A percentile compares a stretch with the other conserved stretches of the same genome.
These are phyloP conservation scores for Octodon degus DNA, from an alignment of 2,113 vertebrate genomes.

Conservation along the genomic window DNA sequence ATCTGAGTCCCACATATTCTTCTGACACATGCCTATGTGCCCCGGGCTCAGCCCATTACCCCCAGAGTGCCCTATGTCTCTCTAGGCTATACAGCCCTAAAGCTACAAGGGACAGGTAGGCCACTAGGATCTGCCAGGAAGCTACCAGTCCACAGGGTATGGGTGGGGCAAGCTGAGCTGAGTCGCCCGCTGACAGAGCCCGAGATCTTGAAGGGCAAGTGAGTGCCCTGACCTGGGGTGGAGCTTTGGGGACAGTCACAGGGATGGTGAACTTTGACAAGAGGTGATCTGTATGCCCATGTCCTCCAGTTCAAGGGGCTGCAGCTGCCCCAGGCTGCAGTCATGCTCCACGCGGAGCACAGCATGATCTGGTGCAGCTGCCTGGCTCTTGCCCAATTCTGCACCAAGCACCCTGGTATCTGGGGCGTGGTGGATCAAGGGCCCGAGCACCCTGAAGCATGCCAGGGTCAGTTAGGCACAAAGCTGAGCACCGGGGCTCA, in stretches of 20 bases:
- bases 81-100: background rate
- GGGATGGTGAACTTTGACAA: background rate
- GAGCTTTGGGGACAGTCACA: background rate
- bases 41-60: background rate
- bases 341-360: background rate
- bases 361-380: background rate
- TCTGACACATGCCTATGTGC: background rate
- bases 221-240: background rate
- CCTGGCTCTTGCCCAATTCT: background rate
- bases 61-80: background rate
- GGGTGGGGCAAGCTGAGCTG: no score
- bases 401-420: background rate
- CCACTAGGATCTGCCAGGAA: background rate
- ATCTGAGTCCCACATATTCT: background rate
- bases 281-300: no score
- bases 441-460: background rate
- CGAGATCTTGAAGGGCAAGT: fast-evolving
- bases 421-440: background rate
- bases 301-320: background rate
- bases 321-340: no score
- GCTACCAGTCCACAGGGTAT: no score
- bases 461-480: background rate
- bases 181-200: background rate
- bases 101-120: background rate
- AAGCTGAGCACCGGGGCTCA: background rate